These are phyloP conservation scores for Sipha maydis DNA, from an alignment of 2,888 invertebrate genomes.

Conservation along the genomic window DNA sequence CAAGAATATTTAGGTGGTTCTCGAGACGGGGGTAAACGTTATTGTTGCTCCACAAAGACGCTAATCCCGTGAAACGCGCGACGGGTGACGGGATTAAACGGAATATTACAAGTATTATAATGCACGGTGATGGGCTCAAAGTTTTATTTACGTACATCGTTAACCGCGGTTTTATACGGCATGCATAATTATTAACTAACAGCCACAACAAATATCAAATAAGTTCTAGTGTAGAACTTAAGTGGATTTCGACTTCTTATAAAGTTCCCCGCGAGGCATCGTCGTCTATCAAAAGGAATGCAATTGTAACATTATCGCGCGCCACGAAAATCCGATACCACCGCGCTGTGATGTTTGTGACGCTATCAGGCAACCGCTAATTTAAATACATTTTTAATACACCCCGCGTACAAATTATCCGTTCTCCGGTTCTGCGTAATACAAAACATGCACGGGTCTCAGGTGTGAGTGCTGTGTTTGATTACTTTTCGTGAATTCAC, in stretches of 20 bases:
- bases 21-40: neutral
- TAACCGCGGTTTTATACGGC: neutral
- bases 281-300: neutral
- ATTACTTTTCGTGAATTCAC: no score
- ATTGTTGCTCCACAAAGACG: neutral
- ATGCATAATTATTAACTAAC: neutral
- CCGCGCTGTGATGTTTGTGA: no score
- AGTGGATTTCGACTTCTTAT: neutral
- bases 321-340: neutral
- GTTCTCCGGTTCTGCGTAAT: no score
- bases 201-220: neutral
- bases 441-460: no score
- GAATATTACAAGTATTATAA: neutral
- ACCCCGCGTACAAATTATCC: no score
- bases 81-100: neutral
- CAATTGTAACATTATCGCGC: neutral
- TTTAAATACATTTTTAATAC: no score
- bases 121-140: neutral
- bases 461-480: no score
- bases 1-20: neutral
- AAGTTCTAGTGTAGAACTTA: neutral
- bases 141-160: constrained; percentile 4
- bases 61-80: neutral
- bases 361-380: no score
- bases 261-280: neutral